phyloP scores from a whole-genome alignment of 2,797 vertebrate genomes.

The Delichon dasypus region DNA sequence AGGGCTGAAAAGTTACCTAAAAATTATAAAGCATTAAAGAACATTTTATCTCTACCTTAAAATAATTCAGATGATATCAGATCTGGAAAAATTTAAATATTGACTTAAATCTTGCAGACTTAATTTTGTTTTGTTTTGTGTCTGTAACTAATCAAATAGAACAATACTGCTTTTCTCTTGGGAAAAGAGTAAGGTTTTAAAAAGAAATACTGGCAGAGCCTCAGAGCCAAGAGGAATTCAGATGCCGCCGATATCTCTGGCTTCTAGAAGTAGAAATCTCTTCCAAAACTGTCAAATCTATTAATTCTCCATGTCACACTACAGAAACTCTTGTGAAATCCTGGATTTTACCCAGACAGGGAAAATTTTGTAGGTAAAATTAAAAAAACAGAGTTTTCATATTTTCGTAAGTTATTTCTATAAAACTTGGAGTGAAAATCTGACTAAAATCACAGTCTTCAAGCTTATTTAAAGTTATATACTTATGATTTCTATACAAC shows the following conservation, averaged over 20 bases:
- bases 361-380: neutral
- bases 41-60: neutral
- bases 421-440: neutral
- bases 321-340: neutral
- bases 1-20: slow-evolving; percentile 70
- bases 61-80: neutral
- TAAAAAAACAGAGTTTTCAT: neutral
- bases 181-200: neutral
- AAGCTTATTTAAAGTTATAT: neutral
- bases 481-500: slow-evolving; percentile 67
- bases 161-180: neutral
- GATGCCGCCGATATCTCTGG: neutral
- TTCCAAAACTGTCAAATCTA: neutral
- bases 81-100: neutral
- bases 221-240: neutral
- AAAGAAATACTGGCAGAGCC: neutral
- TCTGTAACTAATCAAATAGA: neutral
- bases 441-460: neutral
- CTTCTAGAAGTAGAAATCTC: neutral
- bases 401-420: neutral
- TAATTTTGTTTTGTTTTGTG: neutral
- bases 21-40: neutral
- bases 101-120: neutral
- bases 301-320: neutral
- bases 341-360: neutral